Evolutionary conservation across 1,140 invertebrate species (phyloP).

Genomic region (Nasonia longicornis): DNA sequence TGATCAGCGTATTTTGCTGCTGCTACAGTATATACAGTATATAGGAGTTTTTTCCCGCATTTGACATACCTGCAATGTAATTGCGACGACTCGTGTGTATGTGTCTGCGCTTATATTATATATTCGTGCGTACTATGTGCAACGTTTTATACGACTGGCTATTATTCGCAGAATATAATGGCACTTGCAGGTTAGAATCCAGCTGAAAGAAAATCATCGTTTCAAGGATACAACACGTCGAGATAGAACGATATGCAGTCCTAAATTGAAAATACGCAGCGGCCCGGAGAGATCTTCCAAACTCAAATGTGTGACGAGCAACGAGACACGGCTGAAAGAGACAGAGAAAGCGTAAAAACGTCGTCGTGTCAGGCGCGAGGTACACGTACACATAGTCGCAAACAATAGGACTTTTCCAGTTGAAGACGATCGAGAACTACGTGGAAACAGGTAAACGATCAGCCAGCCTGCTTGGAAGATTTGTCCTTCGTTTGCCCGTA

Average conservation of each 20-base stretch:
- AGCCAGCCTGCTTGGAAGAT: not conserved
- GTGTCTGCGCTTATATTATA: not conserved
- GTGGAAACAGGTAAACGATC: constrained; percentile 22
- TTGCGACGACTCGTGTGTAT: not conserved
- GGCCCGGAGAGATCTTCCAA: not conserved
- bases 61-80: constrained; percentile 14
- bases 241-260: not conserved
- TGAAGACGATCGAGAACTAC: constrained; percentile 1
- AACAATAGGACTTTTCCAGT: constrained; percentile 18
- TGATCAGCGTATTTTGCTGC: too few relatives aligned
- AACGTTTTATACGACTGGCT: not conserved
- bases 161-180: constrained; percentile 14
- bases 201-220: not conserved
- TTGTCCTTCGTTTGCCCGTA: not conserved
- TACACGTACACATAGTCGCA: not conserved
- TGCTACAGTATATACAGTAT: too few relatives aligned
- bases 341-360: constrained; percentile 40
- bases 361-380: constrained; percentile 21
- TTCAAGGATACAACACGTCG: not conserved
- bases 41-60: not conserved
- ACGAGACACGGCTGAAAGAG: constrained; percentile 10
- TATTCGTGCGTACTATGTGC: not conserved
- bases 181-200: constrained; percentile 28
- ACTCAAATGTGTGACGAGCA: constrained; percentile 26
- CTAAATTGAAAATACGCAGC: constrained; percentile 4